A percentile compares a stretch with the other conserved stretches of the same genome.
phyloP scores from a whole-genome alignment of 2,888 invertebrate genomes.

The Sphinx pinastri region DNA sequence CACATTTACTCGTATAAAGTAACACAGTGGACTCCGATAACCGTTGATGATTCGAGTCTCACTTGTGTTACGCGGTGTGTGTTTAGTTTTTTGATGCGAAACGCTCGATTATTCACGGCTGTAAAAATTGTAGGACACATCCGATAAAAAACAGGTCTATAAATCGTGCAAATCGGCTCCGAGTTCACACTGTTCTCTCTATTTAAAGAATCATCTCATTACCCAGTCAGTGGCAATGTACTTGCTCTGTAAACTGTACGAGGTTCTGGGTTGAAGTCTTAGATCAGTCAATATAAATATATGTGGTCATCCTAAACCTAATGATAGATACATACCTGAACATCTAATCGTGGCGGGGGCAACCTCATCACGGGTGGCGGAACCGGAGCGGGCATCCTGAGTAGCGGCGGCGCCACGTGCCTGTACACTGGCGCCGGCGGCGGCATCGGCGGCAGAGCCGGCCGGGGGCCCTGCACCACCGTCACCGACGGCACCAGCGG shows the following conservation, averaged over 20 bases:
- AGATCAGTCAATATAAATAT: no score
- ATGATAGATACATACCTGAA: constrained; percentile 61
- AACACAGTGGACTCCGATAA: constrained; percentile 38
- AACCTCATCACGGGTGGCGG: constrained; percentile 59
- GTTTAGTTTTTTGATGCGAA: constrained; percentile 30
- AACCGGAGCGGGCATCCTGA: constrained; percentile 69
- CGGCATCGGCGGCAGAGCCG: constrained; percentile 50
- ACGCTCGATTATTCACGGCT: not conserved
- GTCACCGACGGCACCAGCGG: constrained; percentile 64
- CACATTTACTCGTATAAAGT: constrained; percentile 37
- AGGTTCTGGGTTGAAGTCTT: no score
- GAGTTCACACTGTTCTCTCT: no score
- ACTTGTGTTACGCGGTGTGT: constrained; percentile 45
- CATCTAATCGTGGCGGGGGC: constrained; percentile 69
- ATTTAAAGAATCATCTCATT: no score
- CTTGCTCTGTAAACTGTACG: no score
- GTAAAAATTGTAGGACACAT: not conserved
- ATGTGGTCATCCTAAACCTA: not conserved
- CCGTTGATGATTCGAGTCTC: constrained; percentile 52
- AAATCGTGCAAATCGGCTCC: no score
- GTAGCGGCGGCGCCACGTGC: constrained; percentile 67
- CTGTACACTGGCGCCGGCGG: constrained; percentile 62
- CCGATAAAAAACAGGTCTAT: no score
- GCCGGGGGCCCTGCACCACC: constrained; percentile 61
- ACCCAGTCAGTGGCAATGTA: no score